A percentile compares a stretch with the other conserved stretches of the same genome.
Evolutionary conservation across 2,888 invertebrate genomes (phyloP).

Genomic region (Melanostoma scalare): DNA sequence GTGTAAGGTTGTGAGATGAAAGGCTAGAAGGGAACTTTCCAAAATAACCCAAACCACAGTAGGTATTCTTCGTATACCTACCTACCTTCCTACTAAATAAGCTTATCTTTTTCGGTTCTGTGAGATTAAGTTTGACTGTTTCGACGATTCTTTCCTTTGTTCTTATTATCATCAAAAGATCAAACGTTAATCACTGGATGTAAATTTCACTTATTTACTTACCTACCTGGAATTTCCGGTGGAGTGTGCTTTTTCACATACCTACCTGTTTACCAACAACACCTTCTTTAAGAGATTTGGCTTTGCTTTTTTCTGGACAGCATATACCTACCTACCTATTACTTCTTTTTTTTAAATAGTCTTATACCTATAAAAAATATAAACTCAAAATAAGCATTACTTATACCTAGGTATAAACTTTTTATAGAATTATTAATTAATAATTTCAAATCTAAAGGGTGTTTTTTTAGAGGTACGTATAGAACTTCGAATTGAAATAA

Average conservation of each 20-base stretch:
- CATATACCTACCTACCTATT: too few species aligned
- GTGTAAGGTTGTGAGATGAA: constrained; percentile 80
- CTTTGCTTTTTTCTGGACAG: constrained; percentile 93
- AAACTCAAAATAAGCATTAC: too few species aligned
- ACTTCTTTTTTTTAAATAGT: constrained; percentile 33
- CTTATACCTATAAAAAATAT: too few species aligned
- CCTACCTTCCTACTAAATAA: too few species aligned
- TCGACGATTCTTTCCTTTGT: constrained; percentile 75
- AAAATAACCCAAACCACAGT: constrained; percentile 89
- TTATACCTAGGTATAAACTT: too few species aligned
- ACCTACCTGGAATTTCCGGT: constrained; percentile 93
- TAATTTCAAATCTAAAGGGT: too few species aligned
- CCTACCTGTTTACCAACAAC: constrained; percentile 97
- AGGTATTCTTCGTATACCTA: constrained; percentile 84
- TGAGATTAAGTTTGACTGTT: constrained; percentile 75
- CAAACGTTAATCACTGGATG: constrained; percentile 90
- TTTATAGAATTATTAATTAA: too few species aligned
- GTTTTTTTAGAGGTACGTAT: too few species aligned
- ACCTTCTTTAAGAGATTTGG: constrained; percentile 91
- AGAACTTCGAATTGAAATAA: too few species aligned
- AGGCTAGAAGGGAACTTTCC: constrained; percentile 90
- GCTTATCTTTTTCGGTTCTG: constrained; percentile 83
- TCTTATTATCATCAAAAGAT: constrained; percentile 87
- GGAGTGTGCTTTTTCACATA: constrained; percentile 98
- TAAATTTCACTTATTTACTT: constrained; percentile 83